Evolutionary conservation across 2,797 vertebrate genomes (phyloP).

Genomic region (Sarcoramphus papa): DNA sequence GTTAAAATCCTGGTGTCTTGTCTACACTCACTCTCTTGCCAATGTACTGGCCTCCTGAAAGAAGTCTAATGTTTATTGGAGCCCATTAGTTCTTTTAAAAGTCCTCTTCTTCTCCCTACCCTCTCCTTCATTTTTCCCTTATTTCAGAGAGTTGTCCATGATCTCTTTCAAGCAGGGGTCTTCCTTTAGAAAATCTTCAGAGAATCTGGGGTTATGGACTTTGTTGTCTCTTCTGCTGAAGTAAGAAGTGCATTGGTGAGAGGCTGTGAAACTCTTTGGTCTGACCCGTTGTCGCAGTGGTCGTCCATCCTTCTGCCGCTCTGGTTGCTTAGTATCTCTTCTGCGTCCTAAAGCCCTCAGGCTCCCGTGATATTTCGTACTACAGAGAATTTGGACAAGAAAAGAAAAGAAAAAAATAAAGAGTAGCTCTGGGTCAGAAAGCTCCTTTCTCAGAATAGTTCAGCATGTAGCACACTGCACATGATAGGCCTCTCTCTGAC

Average conservation of each 20-base stretch:
- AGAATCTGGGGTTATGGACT: not conserved
- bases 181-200: not conserved
- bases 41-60: not conserved
- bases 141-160: not conserved
- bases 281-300: not conserved
- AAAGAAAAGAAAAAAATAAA: not conserved
- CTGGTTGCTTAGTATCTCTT: not conserved
- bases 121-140: not conserved
- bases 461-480: not conserved
- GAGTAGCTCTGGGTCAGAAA: not conserved
- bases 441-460: not conserved
- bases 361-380: not conserved
- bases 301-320: not conserved
- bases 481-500: not conserved
- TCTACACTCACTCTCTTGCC: not conserved
- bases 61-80: not conserved
- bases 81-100: not conserved
- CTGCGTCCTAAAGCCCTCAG: not conserved
- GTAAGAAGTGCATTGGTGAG: not conserved
- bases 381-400: not conserved
- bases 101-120: not conserved
- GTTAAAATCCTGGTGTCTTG: not conserved
- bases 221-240: not conserved
- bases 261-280: not conserved
- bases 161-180: not conserved